phyloP scores from a whole-genome alignment of 2,888 invertebrate genomes.

The Chironomus tentans region DNA sequence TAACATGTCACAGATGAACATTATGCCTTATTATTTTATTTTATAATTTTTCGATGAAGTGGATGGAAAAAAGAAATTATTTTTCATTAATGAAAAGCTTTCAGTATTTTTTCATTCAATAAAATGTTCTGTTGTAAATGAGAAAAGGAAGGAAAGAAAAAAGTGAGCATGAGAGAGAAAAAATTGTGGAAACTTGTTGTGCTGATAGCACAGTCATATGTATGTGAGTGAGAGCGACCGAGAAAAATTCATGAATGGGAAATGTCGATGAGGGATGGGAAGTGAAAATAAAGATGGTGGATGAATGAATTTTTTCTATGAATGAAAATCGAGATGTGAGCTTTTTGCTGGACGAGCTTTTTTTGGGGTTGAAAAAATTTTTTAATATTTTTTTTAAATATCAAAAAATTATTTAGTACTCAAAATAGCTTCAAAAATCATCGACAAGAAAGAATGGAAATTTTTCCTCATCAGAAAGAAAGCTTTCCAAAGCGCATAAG shows the following conservation, averaged over 20 bases:
- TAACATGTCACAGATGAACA: not conserved
- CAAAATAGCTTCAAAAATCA: not conserved
- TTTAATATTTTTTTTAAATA: not conserved
- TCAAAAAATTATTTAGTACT: not conserved
- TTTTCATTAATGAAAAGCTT: conserved; percentile 25
- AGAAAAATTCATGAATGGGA: not conserved
- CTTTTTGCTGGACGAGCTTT: not conserved
- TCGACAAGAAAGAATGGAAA: not conserved
- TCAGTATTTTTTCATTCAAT: conserved; percentile 18
- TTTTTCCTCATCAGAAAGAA: not conserved
- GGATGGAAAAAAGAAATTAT: not conserved
- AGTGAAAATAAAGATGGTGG: not conserved
- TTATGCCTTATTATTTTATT: not conserved
- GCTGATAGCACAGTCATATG: not conserved
- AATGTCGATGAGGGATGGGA: not conserved
- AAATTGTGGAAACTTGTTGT: not conserved
- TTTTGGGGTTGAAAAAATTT: not conserved
- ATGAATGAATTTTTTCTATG: not conserved
- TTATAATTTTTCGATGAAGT: no score
- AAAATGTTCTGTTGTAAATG: not conserved
- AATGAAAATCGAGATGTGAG: not conserved
- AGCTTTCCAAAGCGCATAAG: not conserved
- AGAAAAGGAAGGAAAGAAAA: not conserved
- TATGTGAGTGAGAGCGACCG: not conserved
- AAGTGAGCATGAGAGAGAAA: not conserved